These are phyloP conservation scores for Epirrhoe alternata DNA, from an alignment of 2,888 invertebrate species.

Conservation along the genomic window DNA sequence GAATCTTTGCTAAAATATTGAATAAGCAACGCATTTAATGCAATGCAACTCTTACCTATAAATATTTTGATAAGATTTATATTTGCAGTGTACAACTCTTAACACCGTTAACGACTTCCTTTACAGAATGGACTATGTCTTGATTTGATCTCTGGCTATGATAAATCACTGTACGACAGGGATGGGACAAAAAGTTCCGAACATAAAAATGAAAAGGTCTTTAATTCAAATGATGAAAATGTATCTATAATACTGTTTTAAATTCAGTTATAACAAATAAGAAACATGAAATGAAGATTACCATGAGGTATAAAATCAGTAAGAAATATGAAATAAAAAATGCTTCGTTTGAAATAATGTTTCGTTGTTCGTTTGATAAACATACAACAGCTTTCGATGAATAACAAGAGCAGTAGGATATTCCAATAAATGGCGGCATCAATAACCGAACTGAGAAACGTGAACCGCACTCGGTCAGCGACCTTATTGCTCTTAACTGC, in stretches of 20 bases:
- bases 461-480: constrained; percentile 35
- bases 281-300: neutral
- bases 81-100: constrained; percentile 31
- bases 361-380: too few species aligned
- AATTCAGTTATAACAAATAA: neutral
- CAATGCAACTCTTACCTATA: too few species aligned
- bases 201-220: neutral
- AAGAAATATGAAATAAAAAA: neutral
- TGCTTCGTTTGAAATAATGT: neutral
- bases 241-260: neutral
- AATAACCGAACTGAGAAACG: constrained; percentile 33
- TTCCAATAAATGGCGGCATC: constrained; percentile 33
- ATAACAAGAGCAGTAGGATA: constrained; percentile 23
- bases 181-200: constrained; percentile 23
- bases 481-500: constrained; percentile 43
- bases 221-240: neutral
- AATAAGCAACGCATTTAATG: constrained; percentile 21
- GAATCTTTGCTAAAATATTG: neutral
- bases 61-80: constrained; percentile 35
- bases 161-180: constrained; percentile 51
- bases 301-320: neutral
- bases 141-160: constrained; percentile 57
- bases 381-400: neutral
- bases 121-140: constrained; percentile 41
- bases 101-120: constrained; percentile 42